Percentiles rank a stretch among this genome's conserved stretches.
Conservation (phyloP, 2,113 vertebrate genomes). For the Dromiciops gliroides region DNA sequence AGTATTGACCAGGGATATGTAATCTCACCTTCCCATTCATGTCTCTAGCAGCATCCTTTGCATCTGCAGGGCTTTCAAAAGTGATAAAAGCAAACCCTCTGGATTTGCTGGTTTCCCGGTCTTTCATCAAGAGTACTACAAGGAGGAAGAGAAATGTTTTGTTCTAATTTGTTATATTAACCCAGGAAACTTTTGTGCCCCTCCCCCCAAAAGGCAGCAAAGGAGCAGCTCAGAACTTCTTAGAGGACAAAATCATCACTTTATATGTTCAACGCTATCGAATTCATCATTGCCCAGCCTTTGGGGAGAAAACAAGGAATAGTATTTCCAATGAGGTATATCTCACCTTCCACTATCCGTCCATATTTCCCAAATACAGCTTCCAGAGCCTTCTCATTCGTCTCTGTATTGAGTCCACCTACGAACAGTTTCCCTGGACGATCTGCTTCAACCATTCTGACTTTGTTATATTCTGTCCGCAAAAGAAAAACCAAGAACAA, state of each 20-base stretch:
- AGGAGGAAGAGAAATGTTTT: neutral
- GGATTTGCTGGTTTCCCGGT: constrained; percentile 98
- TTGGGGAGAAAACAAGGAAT: neutral
- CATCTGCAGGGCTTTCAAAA: constrained; percentile 95
- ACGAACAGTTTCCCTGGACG: constrained; percentile 98
- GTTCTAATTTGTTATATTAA: neutral
- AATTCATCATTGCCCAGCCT: constrained; percentile 83
- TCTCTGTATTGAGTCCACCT: constrained; percentile 97
- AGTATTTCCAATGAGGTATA: neutral
- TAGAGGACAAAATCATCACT: constrained; percentile 86
- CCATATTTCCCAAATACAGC: constrained; percentile 98
- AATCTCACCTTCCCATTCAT: constrained; percentile 96
- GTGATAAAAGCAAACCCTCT: constrained; percentile 98
- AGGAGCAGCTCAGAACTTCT: constrained; percentile 90
- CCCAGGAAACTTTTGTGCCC: neutral
- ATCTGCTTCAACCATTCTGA: constrained; percentile 97
- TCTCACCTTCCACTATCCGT: constrained; percentile 94
- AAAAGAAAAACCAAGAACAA: neutral
- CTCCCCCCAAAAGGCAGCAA: neutral
- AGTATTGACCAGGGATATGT: neutral
- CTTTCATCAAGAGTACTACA: constrained; percentile 97
- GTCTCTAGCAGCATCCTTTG: constrained; percentile 96
- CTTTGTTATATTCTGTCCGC: neutral
- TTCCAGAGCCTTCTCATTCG: constrained; percentile 96
- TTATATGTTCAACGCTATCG: constrained; percentile 80